Conservation (phyloP, 2,113 vertebrate genomes). For the Telmatochromis sp. region DNA sequence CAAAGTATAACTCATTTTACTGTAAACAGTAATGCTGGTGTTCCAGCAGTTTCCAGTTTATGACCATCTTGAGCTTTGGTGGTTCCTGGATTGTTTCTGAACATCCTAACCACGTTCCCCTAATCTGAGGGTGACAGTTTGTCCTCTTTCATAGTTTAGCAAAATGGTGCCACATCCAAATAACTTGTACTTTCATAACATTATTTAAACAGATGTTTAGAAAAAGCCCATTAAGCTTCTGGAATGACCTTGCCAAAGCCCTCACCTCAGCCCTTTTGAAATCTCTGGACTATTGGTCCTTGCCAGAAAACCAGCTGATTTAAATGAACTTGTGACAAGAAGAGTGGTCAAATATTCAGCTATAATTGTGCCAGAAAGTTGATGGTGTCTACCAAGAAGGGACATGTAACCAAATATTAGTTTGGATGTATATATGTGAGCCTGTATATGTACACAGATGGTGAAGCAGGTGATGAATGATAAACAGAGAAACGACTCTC, state of each 20-base stretch:
- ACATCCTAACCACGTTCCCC: neutral
- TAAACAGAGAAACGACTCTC: neutral
- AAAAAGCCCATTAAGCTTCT: neutral
- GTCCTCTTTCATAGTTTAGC: neutral
- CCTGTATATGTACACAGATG: neutral
- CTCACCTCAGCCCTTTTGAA: neutral
- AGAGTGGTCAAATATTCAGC: neutral
- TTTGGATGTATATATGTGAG: neutral
- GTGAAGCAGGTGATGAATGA: neutral
- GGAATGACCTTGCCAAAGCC: neutral
- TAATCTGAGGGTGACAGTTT: neutral
- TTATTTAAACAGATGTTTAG: neutral
- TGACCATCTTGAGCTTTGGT: neutral
- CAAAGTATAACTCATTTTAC: neutral
- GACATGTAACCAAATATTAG: neutral
- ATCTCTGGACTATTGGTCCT: neutral
- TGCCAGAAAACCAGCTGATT: neutral
- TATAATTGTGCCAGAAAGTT: neutral
- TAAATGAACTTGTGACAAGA: neutral
- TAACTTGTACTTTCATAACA: neutral
- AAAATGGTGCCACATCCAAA: neutral
- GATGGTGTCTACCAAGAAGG: neutral
- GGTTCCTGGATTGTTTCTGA: neutral
- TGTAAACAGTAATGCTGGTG: neutral
- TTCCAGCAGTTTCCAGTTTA: neutral